Percentiles rank a stretch among this genome's conserved stretches.
Conservation (phyloP, 2,888 invertebrate species). For the Zaprionus bogoriensis region DNA sequence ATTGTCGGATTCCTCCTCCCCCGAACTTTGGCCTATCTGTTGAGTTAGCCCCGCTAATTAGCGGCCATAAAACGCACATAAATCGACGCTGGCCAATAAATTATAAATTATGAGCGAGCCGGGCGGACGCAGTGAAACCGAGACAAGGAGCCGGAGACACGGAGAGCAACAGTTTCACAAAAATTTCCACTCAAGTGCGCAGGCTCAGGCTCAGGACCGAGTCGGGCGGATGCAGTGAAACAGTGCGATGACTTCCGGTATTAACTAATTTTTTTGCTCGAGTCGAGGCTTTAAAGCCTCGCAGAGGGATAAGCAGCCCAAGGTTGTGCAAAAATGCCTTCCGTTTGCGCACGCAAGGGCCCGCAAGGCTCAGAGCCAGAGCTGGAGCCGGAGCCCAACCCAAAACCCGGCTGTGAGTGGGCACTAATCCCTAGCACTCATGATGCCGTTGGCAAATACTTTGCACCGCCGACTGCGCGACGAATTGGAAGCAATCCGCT, state of each 20-base stretch:
- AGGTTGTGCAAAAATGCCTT: constrained; percentile 67
- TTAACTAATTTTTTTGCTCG: constrained; percentile 67
- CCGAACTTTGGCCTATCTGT: constrained; percentile 1
- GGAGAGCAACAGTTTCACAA: constrained; percentile 65
- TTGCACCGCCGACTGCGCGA: constrained; percentile 78
- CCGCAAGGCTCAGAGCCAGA: not conserved
- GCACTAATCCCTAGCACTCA: constrained; percentile 74
- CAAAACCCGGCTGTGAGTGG: constrained; percentile 37
- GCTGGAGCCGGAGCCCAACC: constrained; percentile 12
- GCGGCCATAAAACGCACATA: constrained; percentile 74
- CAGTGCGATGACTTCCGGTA: constrained; percentile 79
- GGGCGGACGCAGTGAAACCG: not conserved
- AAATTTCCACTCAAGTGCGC: constrained; percentile 70
- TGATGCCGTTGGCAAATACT: constrained; percentile 75
- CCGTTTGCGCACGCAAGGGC: constrained; percentile 32
- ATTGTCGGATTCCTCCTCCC: not conserved
- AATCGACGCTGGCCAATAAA: constrained; percentile 66
- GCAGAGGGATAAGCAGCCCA: constrained; percentile 55
- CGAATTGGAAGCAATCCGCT: constrained; percentile 79
- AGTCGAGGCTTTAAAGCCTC: constrained; percentile 64
- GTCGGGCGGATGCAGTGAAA: constrained; percentile 76
- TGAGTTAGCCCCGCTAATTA: constrained; percentile 62
- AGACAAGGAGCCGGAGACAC: constrained; percentile 34
- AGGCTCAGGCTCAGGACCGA: constrained; percentile 51
- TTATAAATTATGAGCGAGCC: constrained; percentile 70